Evolutionary conservation across 1,140 invertebrate species (phyloP).

Genomic region (Drosophila teissieri): DNA sequence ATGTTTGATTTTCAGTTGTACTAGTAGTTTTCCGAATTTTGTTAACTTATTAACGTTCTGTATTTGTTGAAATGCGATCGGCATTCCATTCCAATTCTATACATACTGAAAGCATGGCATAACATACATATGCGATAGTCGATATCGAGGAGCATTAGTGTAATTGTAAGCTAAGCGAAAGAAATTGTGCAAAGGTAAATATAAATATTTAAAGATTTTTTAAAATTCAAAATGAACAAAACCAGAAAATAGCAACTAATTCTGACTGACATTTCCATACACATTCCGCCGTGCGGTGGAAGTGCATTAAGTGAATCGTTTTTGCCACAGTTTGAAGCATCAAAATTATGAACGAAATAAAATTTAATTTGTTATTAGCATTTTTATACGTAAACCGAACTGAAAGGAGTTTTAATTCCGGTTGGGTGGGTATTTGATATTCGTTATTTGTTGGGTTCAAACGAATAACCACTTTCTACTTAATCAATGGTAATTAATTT

Average conservation of each 20-base stretch:
- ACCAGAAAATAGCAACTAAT: constrained; percentile 34
- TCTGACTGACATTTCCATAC: constrained; percentile 64
- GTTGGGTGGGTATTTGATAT: neutral
- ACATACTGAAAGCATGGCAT: constrained; percentile 34
- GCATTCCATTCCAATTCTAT: constrained; percentile 71
- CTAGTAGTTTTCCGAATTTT: constrained; percentile 50
- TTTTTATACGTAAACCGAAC: constrained; percentile 63
- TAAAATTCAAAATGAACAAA: constrained; percentile 59
- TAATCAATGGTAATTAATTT: neutral
- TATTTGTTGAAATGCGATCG: constrained; percentile 60
- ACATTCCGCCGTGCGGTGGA: constrained; percentile 42
- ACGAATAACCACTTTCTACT: neutral
- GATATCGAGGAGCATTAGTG: constrained; percentile 52
- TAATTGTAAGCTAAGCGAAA: constrained; percentile 70
- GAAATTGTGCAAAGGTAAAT: constrained; percentile 51
- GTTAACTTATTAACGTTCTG: constrained; percentile 69
- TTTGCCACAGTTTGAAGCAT: constrained; percentile 52
- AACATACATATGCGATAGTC: constrained; percentile 54
- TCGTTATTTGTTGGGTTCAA: neutral
- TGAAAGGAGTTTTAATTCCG: constrained; percentile 4
- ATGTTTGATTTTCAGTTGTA: constrained; percentile 48
- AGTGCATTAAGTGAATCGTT: constrained; percentile 20
- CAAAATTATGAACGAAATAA: constrained; percentile 77
- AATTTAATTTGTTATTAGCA: constrained; percentile 73
- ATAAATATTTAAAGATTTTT: constrained; percentile 49